Percentiles rank a stretch among this genome's conserved stretches.
Conservation (phyloP, 30 jellyfish, hydroid and myxozoan genomes). For the Pelagia noctiluca region DNA sequence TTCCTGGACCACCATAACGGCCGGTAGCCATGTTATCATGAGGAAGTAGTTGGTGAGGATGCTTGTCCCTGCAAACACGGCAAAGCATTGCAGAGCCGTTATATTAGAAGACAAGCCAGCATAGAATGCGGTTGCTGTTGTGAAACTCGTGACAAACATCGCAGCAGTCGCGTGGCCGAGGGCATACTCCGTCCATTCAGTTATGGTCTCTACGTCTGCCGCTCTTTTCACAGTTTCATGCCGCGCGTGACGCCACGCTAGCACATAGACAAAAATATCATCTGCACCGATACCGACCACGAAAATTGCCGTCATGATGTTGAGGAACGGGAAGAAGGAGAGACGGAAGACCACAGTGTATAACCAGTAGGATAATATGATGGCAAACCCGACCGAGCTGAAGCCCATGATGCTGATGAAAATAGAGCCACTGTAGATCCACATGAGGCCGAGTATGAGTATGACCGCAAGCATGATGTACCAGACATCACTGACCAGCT, state of each 20-base stretch:
- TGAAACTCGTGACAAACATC: slow-evolving; percentile 88
- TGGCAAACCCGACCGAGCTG: slow-evolving; percentile 67
- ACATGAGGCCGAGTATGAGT: slow-evolving; percentile 54
- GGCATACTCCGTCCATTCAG: slow-evolving; percentile 77
- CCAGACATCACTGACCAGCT: slow-evolving; percentile 65
- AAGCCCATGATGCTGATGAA: slow-evolving; percentile 71
- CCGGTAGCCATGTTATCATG: slow-evolving; percentile 86
- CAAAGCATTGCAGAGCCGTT: slow-evolving; percentile 80
- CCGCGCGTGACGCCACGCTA: slow-evolving; percentile 84
- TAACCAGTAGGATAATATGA: slow-evolving; percentile 65
- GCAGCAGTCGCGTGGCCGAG: slow-evolving; percentile 81
- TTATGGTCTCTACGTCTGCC: slow-evolving; percentile 27
- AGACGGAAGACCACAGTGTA: slow-evolving; percentile 70
- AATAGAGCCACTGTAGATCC: slow-evolving; percentile 76
- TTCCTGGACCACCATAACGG: slow-evolving; percentile 67
- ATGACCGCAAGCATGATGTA: slow-evolving; percentile 70
- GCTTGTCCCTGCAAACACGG: slow-evolving; percentile 84
- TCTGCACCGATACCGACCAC: slow-evolving; percentile 92
- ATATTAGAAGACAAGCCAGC: slow-evolving; percentile 79
- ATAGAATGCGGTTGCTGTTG: slow-evolving; percentile 91
- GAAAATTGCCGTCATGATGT: slow-evolving; percentile 74
- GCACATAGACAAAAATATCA: slow-evolving; percentile 76
- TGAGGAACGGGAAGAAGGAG: slow-evolving; percentile 82
- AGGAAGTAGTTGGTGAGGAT: slow-evolving; percentile 75
- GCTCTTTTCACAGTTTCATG: slow-evolving; percentile 10